Evolutionary conservation across 2,888 invertebrate species (phyloP).

Genomic region (Thelaira solivaga): DNA sequence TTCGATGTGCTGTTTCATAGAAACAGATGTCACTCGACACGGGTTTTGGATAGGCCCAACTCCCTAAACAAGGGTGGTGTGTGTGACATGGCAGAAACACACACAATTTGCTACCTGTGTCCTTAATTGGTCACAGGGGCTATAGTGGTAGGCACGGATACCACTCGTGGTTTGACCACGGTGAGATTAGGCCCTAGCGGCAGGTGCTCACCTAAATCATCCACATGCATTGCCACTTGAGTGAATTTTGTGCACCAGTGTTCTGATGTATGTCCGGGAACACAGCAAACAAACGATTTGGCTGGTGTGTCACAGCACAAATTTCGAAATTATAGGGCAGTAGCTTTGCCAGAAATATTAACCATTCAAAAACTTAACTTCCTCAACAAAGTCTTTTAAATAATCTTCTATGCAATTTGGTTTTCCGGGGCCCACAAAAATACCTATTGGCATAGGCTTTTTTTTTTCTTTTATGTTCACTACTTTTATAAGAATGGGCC

Average conservation of each 20-base stretch:
- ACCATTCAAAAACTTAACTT: too few relatives aligned
- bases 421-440: not conserved
- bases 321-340: not conserved
- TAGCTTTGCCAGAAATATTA: not conserved
- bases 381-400: not conserved
- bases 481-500: not conserved
- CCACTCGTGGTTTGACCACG: too few relatives aligned
- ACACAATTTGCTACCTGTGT: too few relatives aligned
- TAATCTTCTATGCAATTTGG: not conserved
- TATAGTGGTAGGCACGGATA: too few relatives aligned
- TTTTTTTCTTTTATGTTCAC: slow-evolving; percentile 1
- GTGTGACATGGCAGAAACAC: too few relatives aligned
- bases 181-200: too few relatives aligned
- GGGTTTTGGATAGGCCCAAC: too few relatives aligned
- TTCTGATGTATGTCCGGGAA: not conserved
- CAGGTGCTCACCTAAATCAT: too few relatives aligned
- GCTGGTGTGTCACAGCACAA: slow-evolving; percentile 33
- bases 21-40: too few relatives aligned
- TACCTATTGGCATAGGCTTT: not conserved
- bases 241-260: slow-evolving; percentile 7
- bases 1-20: too few relatives aligned
- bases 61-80: too few relatives aligned
- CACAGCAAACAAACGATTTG: slow-evolving; percentile 13
- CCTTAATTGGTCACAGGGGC: too few relatives aligned
- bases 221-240: not conserved